Percentiles rank a stretch among this genome's conserved stretches.
Evolutionary conservation across 1,140 invertebrate species (phyloP).

Genomic region (Asobara japonica): DNA sequence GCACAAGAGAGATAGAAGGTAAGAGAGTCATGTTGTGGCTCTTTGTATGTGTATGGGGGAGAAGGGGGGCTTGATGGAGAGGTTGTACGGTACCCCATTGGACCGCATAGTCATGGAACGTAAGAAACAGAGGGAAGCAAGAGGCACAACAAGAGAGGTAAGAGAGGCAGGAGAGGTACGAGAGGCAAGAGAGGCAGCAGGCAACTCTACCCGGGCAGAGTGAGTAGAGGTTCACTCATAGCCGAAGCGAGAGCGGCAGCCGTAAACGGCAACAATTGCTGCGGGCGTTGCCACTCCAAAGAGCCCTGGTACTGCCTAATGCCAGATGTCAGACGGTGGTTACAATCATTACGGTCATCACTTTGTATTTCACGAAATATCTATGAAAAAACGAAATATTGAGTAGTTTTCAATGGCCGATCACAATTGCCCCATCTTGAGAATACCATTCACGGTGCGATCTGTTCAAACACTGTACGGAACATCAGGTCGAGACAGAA

Average conservation of each 20-base stretch:
- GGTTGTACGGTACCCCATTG: slow-evolving; percentile 33
- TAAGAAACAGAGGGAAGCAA: slow-evolving; percentile 2
- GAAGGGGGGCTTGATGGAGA: slow-evolving; percentile 35
- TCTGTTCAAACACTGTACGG: too few species aligned
- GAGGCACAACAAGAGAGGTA: not conserved
- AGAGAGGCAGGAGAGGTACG: not conserved
- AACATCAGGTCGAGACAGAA: too few species aligned
- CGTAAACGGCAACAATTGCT: slow-evolving; percentile 62
- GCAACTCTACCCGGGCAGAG: not conserved
- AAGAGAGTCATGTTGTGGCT: slow-evolving; percentile 9
- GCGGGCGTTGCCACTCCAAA: slow-evolving; percentile 60
- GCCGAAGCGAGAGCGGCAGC: slow-evolving; percentile 40
- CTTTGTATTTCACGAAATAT: slow-evolving; percentile 49
- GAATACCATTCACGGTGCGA: too few species aligned
- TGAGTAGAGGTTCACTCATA: not conserved
- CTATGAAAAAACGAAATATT: not conserved
- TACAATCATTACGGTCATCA: slow-evolving; percentile 59
- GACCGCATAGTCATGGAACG: slow-evolving; percentile 28
- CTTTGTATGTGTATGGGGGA: slow-evolving; percentile 3
- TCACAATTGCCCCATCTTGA: not conserved
- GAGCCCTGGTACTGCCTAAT: slow-evolving; percentile 51
- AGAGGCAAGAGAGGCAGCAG: not conserved
- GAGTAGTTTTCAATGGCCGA: not conserved
- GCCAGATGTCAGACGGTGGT: slow-evolving; percentile 61
- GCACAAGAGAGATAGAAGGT: not conserved